phyloP scores from a whole-genome alignment of 2,113 vertebrate genomes.

The Epinephelus cyanopodus region DNA sequence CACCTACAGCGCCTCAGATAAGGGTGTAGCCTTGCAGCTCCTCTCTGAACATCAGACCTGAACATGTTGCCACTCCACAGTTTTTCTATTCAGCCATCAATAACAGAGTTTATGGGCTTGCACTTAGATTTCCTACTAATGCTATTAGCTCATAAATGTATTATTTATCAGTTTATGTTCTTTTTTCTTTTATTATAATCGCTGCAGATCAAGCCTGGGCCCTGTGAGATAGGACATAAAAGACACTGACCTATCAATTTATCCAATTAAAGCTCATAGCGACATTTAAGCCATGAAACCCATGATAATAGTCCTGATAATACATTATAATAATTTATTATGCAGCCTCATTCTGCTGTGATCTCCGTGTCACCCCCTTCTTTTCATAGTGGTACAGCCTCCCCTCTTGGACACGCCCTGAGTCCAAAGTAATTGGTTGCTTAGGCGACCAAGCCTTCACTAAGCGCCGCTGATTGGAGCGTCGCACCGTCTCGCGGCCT shows the following conservation, averaged over 20 bases:
- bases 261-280: background rate
- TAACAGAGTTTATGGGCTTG: background rate
- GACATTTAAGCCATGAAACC: background rate
- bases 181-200: background rate
- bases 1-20: background rate
- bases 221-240: background rate
- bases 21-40: conserved; percentile 28
- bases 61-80: background rate
- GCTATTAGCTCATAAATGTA: background rate
- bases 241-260: background rate
- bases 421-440: conserved; percentile 73
- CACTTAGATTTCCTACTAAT: background rate
- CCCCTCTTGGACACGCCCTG: conserved; percentile 70
- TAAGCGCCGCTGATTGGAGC: conserved; percentile 75
- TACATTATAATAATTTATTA: background rate
- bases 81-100: background rate
- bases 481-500: conserved; percentile 42
- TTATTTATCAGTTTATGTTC: background rate
- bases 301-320: background rate
- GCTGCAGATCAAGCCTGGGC: background rate
- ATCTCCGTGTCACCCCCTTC: conserved; percentile 34
- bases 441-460: conserved; percentile 49
- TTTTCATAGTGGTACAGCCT: conserved; percentile 71
- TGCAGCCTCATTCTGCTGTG: background rate
- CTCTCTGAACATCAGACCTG: conserved; percentile 6